Conservation (phyloP, 2,888 invertebrate genomes). For the Ichneumon xanthorius region DNA sequence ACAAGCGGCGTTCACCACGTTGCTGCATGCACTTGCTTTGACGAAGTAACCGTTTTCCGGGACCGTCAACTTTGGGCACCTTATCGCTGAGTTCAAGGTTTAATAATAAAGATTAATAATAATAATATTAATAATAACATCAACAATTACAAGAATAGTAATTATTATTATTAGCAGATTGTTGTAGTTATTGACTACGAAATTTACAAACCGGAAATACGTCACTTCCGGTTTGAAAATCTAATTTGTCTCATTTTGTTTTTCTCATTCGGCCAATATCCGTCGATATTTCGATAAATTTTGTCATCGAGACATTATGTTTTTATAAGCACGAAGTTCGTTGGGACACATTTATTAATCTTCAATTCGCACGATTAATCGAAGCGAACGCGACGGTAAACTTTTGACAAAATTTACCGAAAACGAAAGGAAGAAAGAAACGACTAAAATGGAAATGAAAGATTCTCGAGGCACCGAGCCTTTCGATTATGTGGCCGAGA, state of each 20-base stretch:
- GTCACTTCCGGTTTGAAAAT: too few relatives aligned
- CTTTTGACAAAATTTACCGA: background rate
- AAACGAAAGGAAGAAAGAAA: too few relatives aligned
- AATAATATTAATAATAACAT: too few relatives aligned
- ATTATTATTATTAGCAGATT: too few relatives aligned
- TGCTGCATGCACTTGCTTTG: constrained; percentile 87
- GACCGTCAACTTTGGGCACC: constrained; percentile 87
- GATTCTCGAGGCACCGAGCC: constrained; percentile 70
- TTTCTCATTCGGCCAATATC: too few relatives aligned
- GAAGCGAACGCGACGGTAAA: background rate
- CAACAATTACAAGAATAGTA: too few relatives aligned
- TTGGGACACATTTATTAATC: background rate
- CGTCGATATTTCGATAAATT: too few relatives aligned
- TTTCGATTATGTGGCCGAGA: constrained; percentile 73
- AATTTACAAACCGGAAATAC: too few relatives aligned
- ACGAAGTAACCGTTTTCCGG: constrained; percentile 90
- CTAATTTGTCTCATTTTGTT: too few relatives aligned
- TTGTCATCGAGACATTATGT: background rate
- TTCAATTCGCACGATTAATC: background rate
- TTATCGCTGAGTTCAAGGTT: constrained; percentile 84
- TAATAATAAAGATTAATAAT: too few relatives aligned
- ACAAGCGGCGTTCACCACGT: constrained; percentile 90
- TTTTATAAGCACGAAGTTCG: background rate
- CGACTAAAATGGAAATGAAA: constrained; percentile 64
- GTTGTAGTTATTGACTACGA: too few relatives aligned